Evolutionary conservation across 2,113 vertebrate genomes (phyloP).

Genomic region (Symphodus melops): DNA sequence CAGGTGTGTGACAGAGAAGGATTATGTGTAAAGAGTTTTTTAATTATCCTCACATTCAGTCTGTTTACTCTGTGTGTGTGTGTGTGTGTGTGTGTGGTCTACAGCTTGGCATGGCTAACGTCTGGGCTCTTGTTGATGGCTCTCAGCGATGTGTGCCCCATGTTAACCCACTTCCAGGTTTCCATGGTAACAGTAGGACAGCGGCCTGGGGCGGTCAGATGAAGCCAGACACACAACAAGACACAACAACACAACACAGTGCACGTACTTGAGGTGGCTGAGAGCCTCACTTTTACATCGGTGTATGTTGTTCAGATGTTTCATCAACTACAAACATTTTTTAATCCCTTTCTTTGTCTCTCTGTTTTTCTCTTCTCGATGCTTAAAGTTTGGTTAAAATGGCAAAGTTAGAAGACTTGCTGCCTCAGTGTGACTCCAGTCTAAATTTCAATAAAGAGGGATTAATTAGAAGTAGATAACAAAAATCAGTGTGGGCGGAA

Average conservation of each 20-base stretch:
- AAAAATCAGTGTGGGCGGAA: neutral
- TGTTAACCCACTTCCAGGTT: constrained; percentile 76
- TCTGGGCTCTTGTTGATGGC: constrained; percentile 54
- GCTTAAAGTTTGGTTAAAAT: neutral
- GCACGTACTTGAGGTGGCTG: constrained; percentile 35
- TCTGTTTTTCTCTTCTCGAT: neutral
- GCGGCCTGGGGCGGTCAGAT: constrained; percentile 57
- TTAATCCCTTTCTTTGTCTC: neutral
- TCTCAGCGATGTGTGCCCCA: constrained; percentile 61
- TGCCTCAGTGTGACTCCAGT: neutral
- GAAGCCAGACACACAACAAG: constrained; percentile 58
- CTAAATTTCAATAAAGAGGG: constrained; percentile 4
- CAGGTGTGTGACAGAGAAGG: constrained; percentile 32
- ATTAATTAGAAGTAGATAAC: neutral
- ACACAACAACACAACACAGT: constrained; percentile 45
- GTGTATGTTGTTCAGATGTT: constrained; percentile 2
- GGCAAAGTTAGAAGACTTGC: neutral
- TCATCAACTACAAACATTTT: neutral
- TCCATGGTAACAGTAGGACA: constrained; percentile 76
- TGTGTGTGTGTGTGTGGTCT: constrained; percentile 11
- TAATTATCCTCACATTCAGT: constrained; percentile 19
- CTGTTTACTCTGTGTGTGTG: constrained; percentile 24
- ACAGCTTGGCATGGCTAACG: constrained; percentile 41
- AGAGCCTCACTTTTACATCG: constrained; percentile 14
- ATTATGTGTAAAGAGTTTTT: constrained; percentile 18